Percentiles rank a stretch among this genome's conserved stretches.
Evolutionary conservation across 1,140 invertebrate species (phyloP).

Genomic region (Bombus difficillimus): DNA sequence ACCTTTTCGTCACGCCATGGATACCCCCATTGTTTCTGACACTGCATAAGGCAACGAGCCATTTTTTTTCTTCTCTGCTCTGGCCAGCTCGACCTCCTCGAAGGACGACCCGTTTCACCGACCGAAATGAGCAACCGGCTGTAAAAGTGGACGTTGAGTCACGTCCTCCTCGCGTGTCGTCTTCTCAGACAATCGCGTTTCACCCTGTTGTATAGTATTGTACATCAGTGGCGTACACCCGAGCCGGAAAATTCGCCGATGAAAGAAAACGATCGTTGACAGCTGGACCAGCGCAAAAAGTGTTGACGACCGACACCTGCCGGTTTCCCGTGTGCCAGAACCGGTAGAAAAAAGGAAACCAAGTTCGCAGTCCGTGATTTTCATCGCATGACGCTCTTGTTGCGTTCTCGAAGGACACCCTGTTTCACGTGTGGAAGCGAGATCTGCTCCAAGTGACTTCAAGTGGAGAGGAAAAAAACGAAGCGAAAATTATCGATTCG

Average conservation of each 20-base stretch:
- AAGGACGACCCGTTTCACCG: conserved; percentile 67
- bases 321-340: conserved; percentile 9
- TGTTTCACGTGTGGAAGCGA: conserved; percentile 19
- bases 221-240: neutral
- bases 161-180: conserved; percentile 4
- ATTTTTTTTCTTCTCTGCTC: neutral
- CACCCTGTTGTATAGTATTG: neutral
- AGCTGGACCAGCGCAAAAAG: conserved; percentile 8
- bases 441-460: neutral
- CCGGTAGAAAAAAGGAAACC: conserved; percentile 1
- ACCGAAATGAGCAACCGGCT: conserved; percentile 54
- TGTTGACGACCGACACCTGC: conserved; percentile 34
- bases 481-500: conserved; percentile 19
- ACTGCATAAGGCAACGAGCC: conserved; percentile 9
- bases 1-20: conserved; percentile 9
- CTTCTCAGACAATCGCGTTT: conserved; percentile 15
- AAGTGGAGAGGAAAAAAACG: neutral
- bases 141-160: conserved; percentile 47
- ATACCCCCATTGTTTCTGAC: conserved; percentile 37
- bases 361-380: conserved; percentile 8
- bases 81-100: conserved; percentile 51
- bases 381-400: neutral
- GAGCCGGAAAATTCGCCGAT: neutral
- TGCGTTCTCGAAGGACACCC: conserved; percentile 32
- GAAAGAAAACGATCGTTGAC: neutral